These are phyloP conservation scores for Dendronephthya gigantea DNA, from an alignment of 64 coral and sea anemone species.

Conservation along the genomic window DNA sequence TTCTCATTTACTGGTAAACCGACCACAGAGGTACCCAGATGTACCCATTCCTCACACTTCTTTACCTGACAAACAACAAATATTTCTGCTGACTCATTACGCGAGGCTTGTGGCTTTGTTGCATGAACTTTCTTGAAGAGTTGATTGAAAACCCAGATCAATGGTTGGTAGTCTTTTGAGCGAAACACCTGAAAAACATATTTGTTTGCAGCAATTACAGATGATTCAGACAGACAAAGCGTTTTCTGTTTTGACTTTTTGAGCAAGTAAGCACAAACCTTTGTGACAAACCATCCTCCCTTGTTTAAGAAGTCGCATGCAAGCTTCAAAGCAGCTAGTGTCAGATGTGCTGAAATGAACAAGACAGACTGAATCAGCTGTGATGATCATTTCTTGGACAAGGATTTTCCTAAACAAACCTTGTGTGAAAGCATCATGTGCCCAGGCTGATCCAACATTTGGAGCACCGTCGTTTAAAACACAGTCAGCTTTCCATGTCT, in stretches of 20 bases:
- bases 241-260: neutral
- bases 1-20: neutral
- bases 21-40: neutral
- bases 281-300: constrained; percentile 96
- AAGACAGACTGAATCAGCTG: too few relatives aligned
- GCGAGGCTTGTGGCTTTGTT: constrained; percentile 89
- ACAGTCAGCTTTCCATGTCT: constrained; percentile 97
- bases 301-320: constrained; percentile 67
- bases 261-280: constrained; percentile 36
- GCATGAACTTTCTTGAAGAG: constrained; percentile 92
- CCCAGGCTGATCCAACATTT: constrained; percentile 82
- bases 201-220: neutral
- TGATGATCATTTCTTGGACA: too few relatives aligned
- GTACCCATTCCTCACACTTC: neutral
- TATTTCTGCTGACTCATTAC: constrained; percentile 94
- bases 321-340: constrained; percentile 69
- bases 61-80: constrained; percentile 96
- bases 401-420: constrained; percentile 18
- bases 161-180: constrained; percentile 90
- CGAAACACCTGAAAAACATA: constrained; percentile 62
- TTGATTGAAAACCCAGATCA: constrained; percentile 88
- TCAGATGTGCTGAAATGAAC: constrained; percentile 55
- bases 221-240: too few relatives aligned
- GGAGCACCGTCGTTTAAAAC: constrained; percentile 91
- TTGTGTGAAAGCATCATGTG: constrained; percentile 88